Evolutionary conservation across 2,888 invertebrate genomes (phyloP), one percentile per base, ranked within the genome.

Genomic region (Cyrtodaria siliqua): DNA sequence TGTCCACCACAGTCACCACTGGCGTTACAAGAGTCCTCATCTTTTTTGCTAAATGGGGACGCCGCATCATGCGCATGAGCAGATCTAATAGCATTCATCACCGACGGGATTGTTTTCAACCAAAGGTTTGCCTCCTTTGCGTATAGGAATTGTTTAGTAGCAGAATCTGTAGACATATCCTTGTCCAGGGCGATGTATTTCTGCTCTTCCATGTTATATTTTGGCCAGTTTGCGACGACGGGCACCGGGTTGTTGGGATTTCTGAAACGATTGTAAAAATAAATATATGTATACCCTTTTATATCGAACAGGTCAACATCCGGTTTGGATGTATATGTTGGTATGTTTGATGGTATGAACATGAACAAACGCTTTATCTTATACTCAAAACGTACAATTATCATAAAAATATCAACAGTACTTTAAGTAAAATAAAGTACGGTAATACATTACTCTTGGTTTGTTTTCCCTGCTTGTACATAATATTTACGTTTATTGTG

Each of bases 111-210:
- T n/a, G 47, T 44, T 6, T 67, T 57, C 23, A 47, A 38, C 66
- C 66, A 67, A 49, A 67, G 57, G 57, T 67, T 56, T 8, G 33
- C 33, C 38, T 67, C 66, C 2, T 38, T 23, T 0, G 66, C 66
- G 50, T 50, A 24, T 33, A 33, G 33, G 27, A 67, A 42, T 18
- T 56, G 47, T n/a, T 57, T n/a, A 14, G n/a, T 6, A 0, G 29
- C n/a, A 20, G 56, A 57, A 20, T 68, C 40, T 12, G 50, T 9
- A 0, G 52, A 40, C 42, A 52, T 40, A 9, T 59, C 23, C 29
- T 53, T 49, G 49, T 68, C 68, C 20, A 68, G 42, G n/a, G 18
- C 27, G 4, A 68, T 4, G 49, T 60, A 68, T 14, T 33, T 2
- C n/a, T 60, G 60, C 2, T 47, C 18, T 2, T 52, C 16, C 29